Percentiles rank a stretch among this genome's conserved stretches.
Conservation (phyloP, 1,140 invertebrate species). For the Megalonaias nervosa region DNA sequence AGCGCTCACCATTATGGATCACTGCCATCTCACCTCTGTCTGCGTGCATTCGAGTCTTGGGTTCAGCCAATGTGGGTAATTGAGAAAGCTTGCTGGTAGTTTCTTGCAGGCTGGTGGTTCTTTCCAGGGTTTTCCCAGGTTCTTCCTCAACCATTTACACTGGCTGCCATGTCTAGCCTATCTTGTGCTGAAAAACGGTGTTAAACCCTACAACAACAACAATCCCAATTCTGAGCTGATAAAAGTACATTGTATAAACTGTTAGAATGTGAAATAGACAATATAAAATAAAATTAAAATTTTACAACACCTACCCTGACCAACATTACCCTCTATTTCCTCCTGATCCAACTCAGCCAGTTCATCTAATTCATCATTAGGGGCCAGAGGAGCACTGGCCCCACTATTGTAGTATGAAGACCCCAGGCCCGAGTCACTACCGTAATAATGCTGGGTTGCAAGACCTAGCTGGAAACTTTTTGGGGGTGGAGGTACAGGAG, state of each 20-base stretch:
- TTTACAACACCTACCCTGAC: not conserved
- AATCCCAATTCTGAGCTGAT: not conserved
- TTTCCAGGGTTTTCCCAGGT: too few species aligned
- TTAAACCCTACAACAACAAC: not conserved
- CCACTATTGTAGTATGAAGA: constrained; percentile 48
- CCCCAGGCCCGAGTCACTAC: constrained; percentile 61
- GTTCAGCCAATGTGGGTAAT: too few species aligned
- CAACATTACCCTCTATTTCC: constrained; percentile 10
- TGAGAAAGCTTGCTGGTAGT: too few species aligned
- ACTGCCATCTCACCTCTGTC: too few species aligned
- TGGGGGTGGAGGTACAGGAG: constrained; percentile 35
- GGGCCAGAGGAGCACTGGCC: constrained; percentile 33
- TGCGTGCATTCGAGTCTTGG: too few species aligned
- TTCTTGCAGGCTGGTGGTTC: too few species aligned
- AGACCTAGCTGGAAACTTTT: constrained; percentile 30
- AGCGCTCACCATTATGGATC: too few species aligned
- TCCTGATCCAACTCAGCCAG: constrained; percentile 33
- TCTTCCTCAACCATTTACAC: too few species aligned
- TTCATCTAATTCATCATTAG: constrained; percentile 48
- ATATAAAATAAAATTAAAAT: not conserved
- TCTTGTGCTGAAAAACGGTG: too few species aligned
- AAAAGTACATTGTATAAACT: not conserved
- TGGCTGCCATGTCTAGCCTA: not conserved
- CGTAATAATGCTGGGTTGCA: constrained; percentile 32
- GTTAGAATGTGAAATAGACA: too few species aligned